Percentiles rank a stretch among this genome's conserved stretches.
phyloP scores from a whole-genome alignment of 2,113 vertebrate genomes.

The Megalops atlanticus region DNA sequence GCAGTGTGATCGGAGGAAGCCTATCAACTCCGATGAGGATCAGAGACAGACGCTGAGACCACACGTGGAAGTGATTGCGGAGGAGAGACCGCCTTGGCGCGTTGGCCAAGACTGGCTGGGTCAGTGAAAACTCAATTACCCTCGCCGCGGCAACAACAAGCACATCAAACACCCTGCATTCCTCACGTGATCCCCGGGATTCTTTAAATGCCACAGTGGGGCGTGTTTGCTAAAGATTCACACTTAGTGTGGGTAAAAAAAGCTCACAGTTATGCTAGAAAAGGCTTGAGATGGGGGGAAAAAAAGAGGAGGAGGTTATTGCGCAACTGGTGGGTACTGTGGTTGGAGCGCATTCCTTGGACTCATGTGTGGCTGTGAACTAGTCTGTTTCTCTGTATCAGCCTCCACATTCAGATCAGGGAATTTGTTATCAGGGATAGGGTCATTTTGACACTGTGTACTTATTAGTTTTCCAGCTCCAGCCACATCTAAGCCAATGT shows the following conservation, averaged over 20 bases:
- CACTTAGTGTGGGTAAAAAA: background rate
- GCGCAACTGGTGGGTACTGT: conserved; percentile 2
- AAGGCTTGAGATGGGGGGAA: background rate
- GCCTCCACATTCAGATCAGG: background rate
- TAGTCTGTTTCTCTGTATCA: conserved; percentile 3
- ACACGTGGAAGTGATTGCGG: background rate
- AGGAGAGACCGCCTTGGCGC: background rate
- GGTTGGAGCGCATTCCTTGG: conserved; percentile 11
- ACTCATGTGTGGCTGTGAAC: background rate
- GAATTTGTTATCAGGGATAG: background rate
- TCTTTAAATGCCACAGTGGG: background rate
- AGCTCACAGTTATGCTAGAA: background rate
- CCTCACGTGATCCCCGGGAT: background rate
- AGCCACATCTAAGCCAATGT: background rate
- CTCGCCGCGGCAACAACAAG: background rate
- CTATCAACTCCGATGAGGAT: background rate
- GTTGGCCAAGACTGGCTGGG: background rate
- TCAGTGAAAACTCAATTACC: background rate
- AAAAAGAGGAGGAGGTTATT: conserved; percentile 14
- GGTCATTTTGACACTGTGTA: background rate
- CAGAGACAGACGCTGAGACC: background rate
- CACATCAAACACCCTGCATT: background rate
- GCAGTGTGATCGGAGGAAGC: too few relatives aligned
- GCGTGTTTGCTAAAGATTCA: background rate
- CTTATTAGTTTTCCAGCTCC: background rate